Conservation (phyloP, 1,140 invertebrate species). For the Drosophila mayri region DNA sequence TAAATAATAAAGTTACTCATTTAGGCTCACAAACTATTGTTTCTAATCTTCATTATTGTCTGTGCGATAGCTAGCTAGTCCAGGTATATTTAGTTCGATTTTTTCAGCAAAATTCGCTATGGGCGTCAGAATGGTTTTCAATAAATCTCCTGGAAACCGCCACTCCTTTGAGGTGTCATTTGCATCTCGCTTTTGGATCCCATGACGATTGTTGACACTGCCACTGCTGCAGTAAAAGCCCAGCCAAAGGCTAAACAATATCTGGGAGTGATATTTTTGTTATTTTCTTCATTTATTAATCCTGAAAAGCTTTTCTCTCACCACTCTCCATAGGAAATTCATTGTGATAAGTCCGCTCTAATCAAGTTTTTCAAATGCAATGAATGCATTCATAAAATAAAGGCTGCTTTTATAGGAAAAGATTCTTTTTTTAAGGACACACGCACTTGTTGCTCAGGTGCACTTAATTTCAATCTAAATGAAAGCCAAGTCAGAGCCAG, state of each 20-base stretch:
- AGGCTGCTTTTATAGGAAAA: slow-evolving; percentile 17
- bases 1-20: no score
- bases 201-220: slow-evolving; percentile 1
- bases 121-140: slow-evolving; percentile 3
- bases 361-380: neutral
- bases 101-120: slow-evolving; percentile 6
- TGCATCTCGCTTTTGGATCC: neutral
- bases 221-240: neutral
- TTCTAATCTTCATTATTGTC: neutral
- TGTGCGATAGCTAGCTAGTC: neutral
- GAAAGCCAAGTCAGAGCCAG: neutral
- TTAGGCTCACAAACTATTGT: neutral
- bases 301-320: neutral
- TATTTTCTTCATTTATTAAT: neutral
- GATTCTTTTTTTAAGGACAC: neutral
- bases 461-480: neutral
- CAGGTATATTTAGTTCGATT: neutral
- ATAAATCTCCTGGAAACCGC: no score
- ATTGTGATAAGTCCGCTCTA: neutral
- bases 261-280: neutral
- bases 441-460: slow-evolving; percentile 10
- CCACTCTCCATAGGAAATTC: slow-evolving; percentile 8
- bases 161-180: neutral
- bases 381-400: neutral
- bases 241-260: neutral